Conservation (phyloP, 2,797 vertebrate species). For the Pangasius sanitwongsei region DNA sequence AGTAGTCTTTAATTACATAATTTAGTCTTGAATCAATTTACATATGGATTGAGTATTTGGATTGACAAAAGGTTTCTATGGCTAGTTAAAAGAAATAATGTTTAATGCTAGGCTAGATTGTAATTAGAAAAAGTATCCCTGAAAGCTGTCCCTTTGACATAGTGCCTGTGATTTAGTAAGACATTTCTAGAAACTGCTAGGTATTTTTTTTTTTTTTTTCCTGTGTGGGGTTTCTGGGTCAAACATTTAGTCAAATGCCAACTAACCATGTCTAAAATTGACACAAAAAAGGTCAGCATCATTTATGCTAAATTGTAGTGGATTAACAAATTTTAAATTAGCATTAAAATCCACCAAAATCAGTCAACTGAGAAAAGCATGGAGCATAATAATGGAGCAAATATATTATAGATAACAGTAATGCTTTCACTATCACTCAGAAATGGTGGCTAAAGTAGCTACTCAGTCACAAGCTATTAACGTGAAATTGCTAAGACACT, state of each 20-base stretch:
- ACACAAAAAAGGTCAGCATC: background rate
- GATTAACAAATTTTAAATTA: background rate
- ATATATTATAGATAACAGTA: background rate
- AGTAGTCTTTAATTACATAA: too few species aligned
- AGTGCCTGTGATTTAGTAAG: background rate
- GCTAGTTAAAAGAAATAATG: background rate
- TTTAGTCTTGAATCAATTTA: too few species aligned
- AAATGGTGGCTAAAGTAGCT: background rate
- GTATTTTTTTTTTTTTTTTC: background rate
- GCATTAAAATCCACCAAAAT: background rate
- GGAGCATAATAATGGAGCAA: background rate
- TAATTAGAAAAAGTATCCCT: too few species aligned
- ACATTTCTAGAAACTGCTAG: background rate
- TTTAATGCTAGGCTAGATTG: background rate
- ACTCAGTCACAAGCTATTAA: background rate
- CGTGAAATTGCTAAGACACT: background rate
- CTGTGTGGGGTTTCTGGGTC: background rate
- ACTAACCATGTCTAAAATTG: background rate
- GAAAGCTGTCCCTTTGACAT: background rate
- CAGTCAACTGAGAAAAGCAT: background rate
- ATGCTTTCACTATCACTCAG: background rate
- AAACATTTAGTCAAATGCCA: background rate
- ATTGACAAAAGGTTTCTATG: background rate
- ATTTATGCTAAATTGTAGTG: background rate
- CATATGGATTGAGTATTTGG: too few species aligned